Base-by-base conservation (phyloP, 2,888 invertebrate genomes). In the Acrobeloides nanus region DNA sequence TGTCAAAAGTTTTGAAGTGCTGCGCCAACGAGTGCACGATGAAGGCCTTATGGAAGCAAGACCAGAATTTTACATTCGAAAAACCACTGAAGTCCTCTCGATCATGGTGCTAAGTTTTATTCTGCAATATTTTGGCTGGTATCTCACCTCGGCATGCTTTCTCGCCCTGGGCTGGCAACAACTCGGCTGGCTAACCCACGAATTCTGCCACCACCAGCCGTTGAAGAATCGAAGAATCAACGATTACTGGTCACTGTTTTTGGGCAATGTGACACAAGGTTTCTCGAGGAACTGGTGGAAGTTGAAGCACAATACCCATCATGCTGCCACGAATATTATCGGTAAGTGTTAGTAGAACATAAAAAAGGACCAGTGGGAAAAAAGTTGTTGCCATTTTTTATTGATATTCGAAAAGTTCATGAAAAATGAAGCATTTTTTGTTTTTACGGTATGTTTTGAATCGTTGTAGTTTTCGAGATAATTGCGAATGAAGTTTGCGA, bases 271-370 rank as follows among this genome's bases (percentile, higher is more conserved):
- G 32, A 38, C 53, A 1, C 71, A 71, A 53, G 49, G 42, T 42
- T 69, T 66, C 47, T 65, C 64, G 2, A 53, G 64, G 23, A 70
- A 69, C 55, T 71, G 71, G 71, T 71, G 71, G 71, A 71, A 71
- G 47, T 65, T 68, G 39, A 71, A 71, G 62, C 71, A 71, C 53
- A 71, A 71, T 49, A 64, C 62, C 26, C 71, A 71, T 37, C 71
- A 71, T 45, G 71, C 71, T 18, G 64, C 70, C 20, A 69, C 70
- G 2, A 71, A 71, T 42, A 56, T 71, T 15, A 63, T 71, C 29
- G 68, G 63, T 26, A 15, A 24, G 43, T 44, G 17, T 12, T 3
- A 15, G 8, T 38, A 10, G 7, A 41, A 43, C 8, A 18, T 35
- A 12, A 12, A 35, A 27, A 41, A 4, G n/a, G 38, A 8, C 7